Evolutionary conservation across 1,140 invertebrate genomes (phyloP).

Genomic region (Orussus abietinus): DNA sequence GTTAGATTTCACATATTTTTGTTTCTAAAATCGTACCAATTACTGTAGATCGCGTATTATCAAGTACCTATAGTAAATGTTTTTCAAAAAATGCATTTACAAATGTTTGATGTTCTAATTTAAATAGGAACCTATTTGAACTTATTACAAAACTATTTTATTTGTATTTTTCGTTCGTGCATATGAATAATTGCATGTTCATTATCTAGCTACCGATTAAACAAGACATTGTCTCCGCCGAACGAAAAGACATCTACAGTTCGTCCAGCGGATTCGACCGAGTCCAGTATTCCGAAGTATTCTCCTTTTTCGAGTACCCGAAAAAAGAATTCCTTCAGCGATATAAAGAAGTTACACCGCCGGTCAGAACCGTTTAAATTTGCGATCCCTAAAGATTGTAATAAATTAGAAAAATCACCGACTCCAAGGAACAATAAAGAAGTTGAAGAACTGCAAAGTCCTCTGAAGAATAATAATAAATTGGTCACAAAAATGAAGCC

Average conservation of each 20-base stretch:
- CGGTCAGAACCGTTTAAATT: slow-evolving; percentile 1
- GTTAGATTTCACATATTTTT: too few relatives aligned
- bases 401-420: neutral
- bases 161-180: neutral
- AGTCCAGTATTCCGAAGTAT: slow-evolving; percentile 21
- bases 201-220: slow-evolving; percentile 1
- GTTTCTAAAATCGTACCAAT: slow-evolving; percentile 8
- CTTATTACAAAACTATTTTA: neutral
- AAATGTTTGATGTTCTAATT: too few relatives aligned
- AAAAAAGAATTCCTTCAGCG: slow-evolving; percentile 10
- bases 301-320: slow-evolving; percentile 4
- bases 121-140: slow-evolving; percentile 7
- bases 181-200: too few relatives aligned
- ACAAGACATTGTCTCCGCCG: slow-evolving; percentile 9
- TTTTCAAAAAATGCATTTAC: neutral
- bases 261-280: slow-evolving; percentile 2
- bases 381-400: slow-evolving; percentile 10
- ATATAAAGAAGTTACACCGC: slow-evolving; percentile 4
- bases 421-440: slow-evolving; percentile 14
- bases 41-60: neutral
- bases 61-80: neutral
- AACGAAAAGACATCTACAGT: slow-evolving; percentile 20
- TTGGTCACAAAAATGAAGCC: slow-evolving; percentile 25
- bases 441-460: slow-evolving; percentile 20
- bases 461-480: slow-evolving; percentile 27